Base-by-base conservation (phyloP, 2,797 vertebrate genomes). In the Mormyrus hasselquistii region DNA sequence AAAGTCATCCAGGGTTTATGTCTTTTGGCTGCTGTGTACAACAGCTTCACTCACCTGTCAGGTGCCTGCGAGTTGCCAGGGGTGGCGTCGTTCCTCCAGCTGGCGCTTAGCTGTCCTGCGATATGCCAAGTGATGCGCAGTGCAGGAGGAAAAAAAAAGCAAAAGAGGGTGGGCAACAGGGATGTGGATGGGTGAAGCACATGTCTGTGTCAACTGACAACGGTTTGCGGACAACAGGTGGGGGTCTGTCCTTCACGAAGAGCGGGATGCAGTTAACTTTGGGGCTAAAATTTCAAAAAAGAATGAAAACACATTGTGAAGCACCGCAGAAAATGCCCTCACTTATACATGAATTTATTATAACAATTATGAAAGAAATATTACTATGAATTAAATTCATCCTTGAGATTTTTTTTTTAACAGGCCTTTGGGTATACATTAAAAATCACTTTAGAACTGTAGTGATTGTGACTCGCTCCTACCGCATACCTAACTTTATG, bases 1-100 rank as follows among this genome's bases (percentile, higher is more conserved):
- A 84, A 84, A 84, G 44, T 84, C 82, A 52, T 49, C 82, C 82
- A 84, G 82, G 82, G 82, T 84, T 84, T 84, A 84, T 50, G 44
- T 49, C 82, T 84, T 84, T 84, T 84, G 82, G 82, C 82, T 52
- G 44, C 44, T 84, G 44, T 52, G 82, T 52, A 84, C 82, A 84
- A 52, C 49, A 52, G 44, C 82, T 84, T 84, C 82, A 84, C 47
- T 84, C 82, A 84, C 82, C 82, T 84, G 82, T 84, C 82, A 84
- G 82, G 82, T 29, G 82, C 47, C 82, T 52, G n/a, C 2, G 82
- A 84, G 44, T 22, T 84, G 82, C 82, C 82, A 84, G 82, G 82
- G 82, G 82, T 29, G 47, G 82, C 10, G 1, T 52, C 10, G 10
- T 29, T 14, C 1, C 82, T 84, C 82, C 44, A 84, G 82, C 82